These are phyloP conservation scores for Myiopsitta monachus DNA, from an alignment of 2,113 vertebrate genomes.

Conservation along the genomic window DNA sequence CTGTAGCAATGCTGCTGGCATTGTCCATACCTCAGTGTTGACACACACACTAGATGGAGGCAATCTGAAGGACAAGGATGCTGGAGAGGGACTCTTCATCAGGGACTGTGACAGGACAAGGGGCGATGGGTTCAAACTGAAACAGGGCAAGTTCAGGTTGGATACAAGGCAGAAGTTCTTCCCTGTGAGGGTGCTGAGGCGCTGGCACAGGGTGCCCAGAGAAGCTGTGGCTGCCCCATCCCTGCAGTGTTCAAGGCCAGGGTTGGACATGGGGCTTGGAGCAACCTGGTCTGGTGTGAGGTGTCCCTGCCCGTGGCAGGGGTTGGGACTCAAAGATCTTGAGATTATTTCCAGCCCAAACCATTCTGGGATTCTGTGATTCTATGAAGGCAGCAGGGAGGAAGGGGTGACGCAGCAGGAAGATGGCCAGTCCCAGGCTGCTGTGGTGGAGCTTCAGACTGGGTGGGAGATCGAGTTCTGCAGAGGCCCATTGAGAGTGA, in stretches of 20 bases:
- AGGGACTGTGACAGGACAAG: not conserved
- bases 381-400: not conserved
- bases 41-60: not conserved
- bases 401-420: not conserved
- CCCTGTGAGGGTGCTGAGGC: too few species aligned
- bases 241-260: too few species aligned
- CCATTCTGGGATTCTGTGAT: too few species aligned
- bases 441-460: not conserved
- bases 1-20: not conserved
- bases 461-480: not conserved
- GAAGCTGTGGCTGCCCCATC: too few species aligned
- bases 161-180: too few species aligned
- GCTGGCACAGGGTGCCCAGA: too few species aligned
- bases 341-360: too few species aligned
- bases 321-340: too few species aligned
- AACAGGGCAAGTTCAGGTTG: not conserved
- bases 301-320: too few species aligned
- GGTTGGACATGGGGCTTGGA: too few species aligned
- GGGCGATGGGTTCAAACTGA: not conserved
- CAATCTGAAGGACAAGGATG: not conserved
- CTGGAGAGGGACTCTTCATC: not conserved
- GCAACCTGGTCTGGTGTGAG: rapidly evolving
- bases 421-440: not conserved
- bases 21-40: not conserved
- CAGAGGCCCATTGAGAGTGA: rapidly evolving